These are phyloP conservation scores for Brachyopa scutellaris DNA, from an alignment of 2,888 invertebrate genomes.

Conservation along the genomic window DNA sequence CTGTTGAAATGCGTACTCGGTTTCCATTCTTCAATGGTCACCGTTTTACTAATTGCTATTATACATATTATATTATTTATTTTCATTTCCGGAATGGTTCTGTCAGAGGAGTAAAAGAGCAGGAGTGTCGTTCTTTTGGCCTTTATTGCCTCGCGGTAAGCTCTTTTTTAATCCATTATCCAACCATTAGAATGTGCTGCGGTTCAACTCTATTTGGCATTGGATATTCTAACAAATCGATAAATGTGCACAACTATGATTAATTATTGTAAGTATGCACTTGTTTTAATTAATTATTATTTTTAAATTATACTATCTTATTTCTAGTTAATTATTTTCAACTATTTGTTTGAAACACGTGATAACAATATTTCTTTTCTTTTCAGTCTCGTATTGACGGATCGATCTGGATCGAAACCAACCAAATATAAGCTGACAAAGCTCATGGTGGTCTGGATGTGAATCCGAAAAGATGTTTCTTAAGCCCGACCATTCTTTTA, in stretches of 20 bases:
- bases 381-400: too few species aligned
- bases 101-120: not conserved
- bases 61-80: not conserved
- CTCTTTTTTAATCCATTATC: slow-evolving; percentile 7
- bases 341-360: too few species aligned
- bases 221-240: not conserved
- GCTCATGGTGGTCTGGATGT: too few species aligned
- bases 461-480: too few species aligned
- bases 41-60: slow-evolving; percentile 1
- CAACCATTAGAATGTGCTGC: slow-evolving; percentile 1
- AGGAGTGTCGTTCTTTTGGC: slow-evolving; percentile 1
- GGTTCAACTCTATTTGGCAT: not conserved
- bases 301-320: too few species aligned
- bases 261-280: too few species aligned
- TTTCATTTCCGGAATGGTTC: not conserved
- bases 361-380: too few species aligned
- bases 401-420: too few species aligned
- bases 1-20: slow-evolving; percentile 9
- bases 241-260: not conserved
- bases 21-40: slow-evolving; percentile 1
- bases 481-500: too few species aligned
- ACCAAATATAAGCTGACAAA: too few species aligned
- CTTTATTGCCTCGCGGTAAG: slow-evolving; percentile 1
- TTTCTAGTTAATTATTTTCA: too few species aligned
- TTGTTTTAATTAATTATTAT: too few species aligned